These are phyloP conservation scores for Drosophila mercatorum DNA, from an alignment of 2,888 invertebrate genomes.

Conservation along the genomic window DNA sequence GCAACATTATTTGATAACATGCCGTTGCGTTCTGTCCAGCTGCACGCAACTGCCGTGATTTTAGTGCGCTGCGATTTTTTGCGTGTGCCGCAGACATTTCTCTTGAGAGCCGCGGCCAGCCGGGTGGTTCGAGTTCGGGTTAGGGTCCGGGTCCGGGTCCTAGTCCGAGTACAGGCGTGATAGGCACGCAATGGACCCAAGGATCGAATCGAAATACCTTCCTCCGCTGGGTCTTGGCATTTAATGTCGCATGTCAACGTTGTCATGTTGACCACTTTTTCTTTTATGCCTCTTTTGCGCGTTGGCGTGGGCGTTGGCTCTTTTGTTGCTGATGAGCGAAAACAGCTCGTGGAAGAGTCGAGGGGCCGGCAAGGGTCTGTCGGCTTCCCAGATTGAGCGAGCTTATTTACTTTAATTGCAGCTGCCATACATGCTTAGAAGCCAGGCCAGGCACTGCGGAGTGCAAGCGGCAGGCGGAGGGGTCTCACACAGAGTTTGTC, in stretches of 20 bases:
- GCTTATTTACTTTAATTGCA: constrained; percentile 71
- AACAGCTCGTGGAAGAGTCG: constrained; percentile 55
- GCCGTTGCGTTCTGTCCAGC: constrained; percentile 14
- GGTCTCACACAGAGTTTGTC: not conserved
- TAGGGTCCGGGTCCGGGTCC: too few relatives aligned
- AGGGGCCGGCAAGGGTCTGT: not conserved
- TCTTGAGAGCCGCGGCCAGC: constrained; percentile 46
- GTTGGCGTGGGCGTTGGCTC: constrained; percentile 51
- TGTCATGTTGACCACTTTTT: constrained; percentile 75
- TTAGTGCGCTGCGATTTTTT: constrained; percentile 76
- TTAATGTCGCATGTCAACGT: constrained; percentile 78
- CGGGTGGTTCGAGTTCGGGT: not conserved
- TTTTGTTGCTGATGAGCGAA: constrained; percentile 66
- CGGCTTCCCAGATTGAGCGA: constrained; percentile 11
- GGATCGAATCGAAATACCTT: constrained; percentile 27
- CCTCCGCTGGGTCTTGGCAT: constrained; percentile 42
- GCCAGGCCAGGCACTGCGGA: constrained; percentile 18
- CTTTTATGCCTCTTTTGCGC: not conserved
- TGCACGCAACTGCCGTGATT: constrained; percentile 75
- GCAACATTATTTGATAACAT: constrained; percentile 73
- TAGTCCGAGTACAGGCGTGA: constrained; percentile 2
- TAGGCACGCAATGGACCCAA: constrained; percentile 56
- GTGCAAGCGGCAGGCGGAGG: constrained; percentile 13
- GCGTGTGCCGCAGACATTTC: constrained; percentile 71
- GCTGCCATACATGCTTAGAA: constrained; percentile 36